Evolutionary conservation across 1,140 invertebrate genomes (phyloP).

Genomic region (Trissolcus basalis): DNA sequence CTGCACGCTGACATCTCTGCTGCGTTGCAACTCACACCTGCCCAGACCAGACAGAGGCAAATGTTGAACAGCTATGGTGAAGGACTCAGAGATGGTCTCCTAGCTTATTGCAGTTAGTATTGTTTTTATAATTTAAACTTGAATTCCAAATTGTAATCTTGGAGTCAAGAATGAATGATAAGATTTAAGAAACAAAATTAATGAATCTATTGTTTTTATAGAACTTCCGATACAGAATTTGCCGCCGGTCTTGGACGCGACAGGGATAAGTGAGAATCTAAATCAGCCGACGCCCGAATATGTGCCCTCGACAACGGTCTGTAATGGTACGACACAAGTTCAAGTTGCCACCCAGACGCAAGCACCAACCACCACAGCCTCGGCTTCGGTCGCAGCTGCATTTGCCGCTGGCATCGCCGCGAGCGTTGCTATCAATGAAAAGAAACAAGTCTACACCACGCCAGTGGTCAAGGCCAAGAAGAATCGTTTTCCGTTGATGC

Average conservation of each 20-base stretch:
- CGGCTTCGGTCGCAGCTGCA: conserved; percentile 44
- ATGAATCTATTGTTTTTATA: conserved; percentile 15
- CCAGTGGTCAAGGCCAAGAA: conserved; percentile 70
- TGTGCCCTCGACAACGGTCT: conserved; percentile 61
- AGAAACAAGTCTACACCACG: conserved; percentile 71
- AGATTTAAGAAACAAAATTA: no score
- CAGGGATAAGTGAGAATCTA: conserved; percentile 60
- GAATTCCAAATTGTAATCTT: neutral
- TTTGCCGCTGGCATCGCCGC: conserved; percentile 51
- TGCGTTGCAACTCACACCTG: conserved; percentile 62
- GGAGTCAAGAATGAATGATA: no score
- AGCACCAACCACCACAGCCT: conserved; percentile 68
- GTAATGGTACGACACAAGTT: conserved; percentile 73
- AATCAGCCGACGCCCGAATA: conserved; percentile 62
- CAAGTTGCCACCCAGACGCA: conserved; percentile 80
- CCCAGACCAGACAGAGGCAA: conserved; percentile 63
- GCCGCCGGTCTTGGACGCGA: conserved; percentile 58
- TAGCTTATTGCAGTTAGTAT: conserved; percentile 51
- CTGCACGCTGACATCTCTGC: conserved; percentile 66
- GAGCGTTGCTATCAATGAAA: conserved; percentile 61
- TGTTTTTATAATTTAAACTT: conserved; percentile 2
- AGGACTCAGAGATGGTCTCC: conserved; percentile 73
- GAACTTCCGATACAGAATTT: conserved; percentile 68
- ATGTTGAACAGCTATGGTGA: conserved; percentile 63
- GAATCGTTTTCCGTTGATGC: conserved; percentile 69